phyloP scores from a whole-genome alignment of 1,140 invertebrate genomes.

The Ptiloglossa arizonensis region DNA sequence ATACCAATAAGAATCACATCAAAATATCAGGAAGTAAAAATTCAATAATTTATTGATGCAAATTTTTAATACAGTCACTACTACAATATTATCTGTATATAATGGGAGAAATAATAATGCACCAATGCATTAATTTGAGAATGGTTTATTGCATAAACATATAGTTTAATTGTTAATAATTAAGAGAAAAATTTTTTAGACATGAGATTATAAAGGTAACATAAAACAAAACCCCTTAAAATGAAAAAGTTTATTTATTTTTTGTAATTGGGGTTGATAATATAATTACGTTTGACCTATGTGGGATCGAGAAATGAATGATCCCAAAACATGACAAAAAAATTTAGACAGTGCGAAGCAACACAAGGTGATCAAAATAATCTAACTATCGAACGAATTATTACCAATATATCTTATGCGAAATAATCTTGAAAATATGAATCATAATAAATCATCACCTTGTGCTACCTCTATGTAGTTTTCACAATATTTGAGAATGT shows the following conservation, averaged over 20 bases:
- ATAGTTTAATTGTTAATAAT: slow-evolving; percentile 60
- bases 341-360: slow-evolving; percentile 78
- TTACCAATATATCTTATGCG: background rate
- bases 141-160: slow-evolving; percentile 75
- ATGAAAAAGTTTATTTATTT: slow-evolving; percentile 74
- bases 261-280: slow-evolving; percentile 61
- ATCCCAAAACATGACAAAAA: slow-evolving; percentile 77
- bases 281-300: slow-evolving; percentile 62
- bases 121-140: slow-evolving; percentile 74
- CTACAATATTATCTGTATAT: slow-evolving; percentile 50
- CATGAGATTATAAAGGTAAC: slow-evolving; percentile 54
- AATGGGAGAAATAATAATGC: slow-evolving; percentile 76
- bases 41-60: slow-evolving; percentile 60
- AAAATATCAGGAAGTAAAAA: slow-evolving; percentile 41
- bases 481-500: slow-evolving; percentile 57
- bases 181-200: slow-evolving; percentile 30
- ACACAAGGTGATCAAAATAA: slow-evolving; percentile 71
- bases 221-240: slow-evolving; percentile 62
- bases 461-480: slow-evolving; percentile 75
- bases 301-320: slow-evolving; percentile 78
- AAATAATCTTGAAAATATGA: slow-evolving; percentile 14
- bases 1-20: slow-evolving; percentile 49
- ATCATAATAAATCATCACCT: slow-evolving; percentile 66
- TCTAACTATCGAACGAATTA: background rate
- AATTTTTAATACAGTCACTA: slow-evolving; percentile 58